phyloP scores from a whole-genome alignment of 2,113 vertebrate species.

The Ptyas mucosa region DNA sequence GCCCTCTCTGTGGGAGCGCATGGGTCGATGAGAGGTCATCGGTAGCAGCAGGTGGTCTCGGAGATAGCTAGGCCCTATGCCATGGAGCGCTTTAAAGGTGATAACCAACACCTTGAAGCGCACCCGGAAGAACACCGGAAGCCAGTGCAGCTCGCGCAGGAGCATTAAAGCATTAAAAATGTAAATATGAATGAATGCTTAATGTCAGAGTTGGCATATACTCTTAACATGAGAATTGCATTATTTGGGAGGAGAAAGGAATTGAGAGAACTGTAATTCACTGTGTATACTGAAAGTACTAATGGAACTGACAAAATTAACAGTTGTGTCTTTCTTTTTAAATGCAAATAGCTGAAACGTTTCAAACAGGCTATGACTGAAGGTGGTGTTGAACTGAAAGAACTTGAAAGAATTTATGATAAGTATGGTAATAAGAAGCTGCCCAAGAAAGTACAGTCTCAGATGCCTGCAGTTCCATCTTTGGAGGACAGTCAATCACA shows the following conservation, averaged over 20 bases:
- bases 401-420: slow-evolving; percentile 81
- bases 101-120: no score
- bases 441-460: background rate
- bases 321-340: slow-evolving; percentile 11
- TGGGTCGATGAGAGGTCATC: no score
- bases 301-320: background rate
- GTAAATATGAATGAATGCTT: background rate
- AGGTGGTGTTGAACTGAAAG: slow-evolving; percentile 79
- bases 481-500: background rate
- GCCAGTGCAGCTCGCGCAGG: no score
- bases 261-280: background rate
- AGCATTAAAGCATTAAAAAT: background rate
- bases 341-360: slow-evolving; percentile 75
- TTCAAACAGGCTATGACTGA: slow-evolving; percentile 81
- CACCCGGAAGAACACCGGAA: no score
- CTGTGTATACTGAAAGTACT: background rate
- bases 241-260: background rate
- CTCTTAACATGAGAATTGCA: background rate
- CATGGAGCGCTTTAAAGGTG: no score
- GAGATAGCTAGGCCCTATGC: no score
- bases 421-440: background rate
- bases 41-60: no score
- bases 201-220: background rate
- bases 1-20: no score
- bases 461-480: background rate